Base-by-base conservation (phyloP, 2,888 invertebrate genomes). In the Lamproptera curius region DNA sequence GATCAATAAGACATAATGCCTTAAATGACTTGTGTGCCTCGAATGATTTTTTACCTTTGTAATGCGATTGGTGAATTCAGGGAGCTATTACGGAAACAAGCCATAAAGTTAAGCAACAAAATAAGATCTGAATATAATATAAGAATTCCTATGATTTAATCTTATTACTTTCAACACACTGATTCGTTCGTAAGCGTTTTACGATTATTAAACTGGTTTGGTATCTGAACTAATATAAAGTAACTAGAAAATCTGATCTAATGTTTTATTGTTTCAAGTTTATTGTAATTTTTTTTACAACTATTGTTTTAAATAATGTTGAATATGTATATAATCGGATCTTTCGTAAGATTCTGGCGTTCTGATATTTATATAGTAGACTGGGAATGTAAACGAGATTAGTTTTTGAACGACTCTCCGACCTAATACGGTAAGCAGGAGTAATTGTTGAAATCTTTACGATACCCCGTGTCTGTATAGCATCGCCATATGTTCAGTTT, bases 401-500 rank as follows among this genome's bases (percentile, higher is more conserved):
- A n/a, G n/a, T n/a, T n/a, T n/a, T n/a, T n/a, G n/a, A 23, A 23
- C 23, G 8, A 23, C 23, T 23, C 23, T 8, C 5, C 8, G 5
- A n/a, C 28, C 28, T 28, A 28, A 6, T 10, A 28, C 28, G 28
- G 15, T 15, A 33, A 31, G 16, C 20, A 33, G n/a, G 15, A 13
- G 23, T 20, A 23, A 31, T 20, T 31, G 31, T 23, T 31, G 26
- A 5, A 6, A 20, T n/a, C n/a, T n/a, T n/a, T n/a, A n/a, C 6
- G 20, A 6, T 20, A 20, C 20, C 16, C n/a, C 43, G 34, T 38
- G 15, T 23, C 28, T 39, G 16, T 35, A 31, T 34, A 26, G 37
- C 42, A 46, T 46, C 40, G 46, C 42, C 50, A 40, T 43, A 53
- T 60, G 54, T 70, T 73, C 73, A 63, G 58, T 52, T 34, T 34